Base-by-base conservation (phyloP, 1,140 invertebrate species). In the Drosophila arizonae region DNA sequence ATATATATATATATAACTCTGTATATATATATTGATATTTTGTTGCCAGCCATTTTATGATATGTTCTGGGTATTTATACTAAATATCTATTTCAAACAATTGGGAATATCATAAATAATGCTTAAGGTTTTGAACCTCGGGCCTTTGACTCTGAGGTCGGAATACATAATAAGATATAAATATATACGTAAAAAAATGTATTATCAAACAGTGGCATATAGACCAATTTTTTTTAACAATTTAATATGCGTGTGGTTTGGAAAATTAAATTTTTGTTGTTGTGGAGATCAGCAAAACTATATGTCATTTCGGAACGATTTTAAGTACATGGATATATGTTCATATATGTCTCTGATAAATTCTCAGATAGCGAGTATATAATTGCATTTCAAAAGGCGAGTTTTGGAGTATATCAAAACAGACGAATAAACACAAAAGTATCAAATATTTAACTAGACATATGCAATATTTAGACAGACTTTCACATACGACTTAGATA, bases 331-430 rank as follows among this genome's bases (percentile, higher is more conserved):
- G 28, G 6, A 51, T 57, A 58, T 43, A 67, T 68, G 50, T 36
- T 15, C 28, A 58, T 46, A 72, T 54, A 70, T 70, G 17, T 45
- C 50, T 56, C 15, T 58, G 26, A 72, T 43, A 69, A 30, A 33
- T 45, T 73, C 51, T 17, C 36, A 50, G 43, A 33, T 46, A 63
- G 71, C 66, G 71, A 73, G 71, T 73, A 73, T 73, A 69, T 76
- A 68, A 65, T 68, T 64, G 46, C 54, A 45, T 58, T 63, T 63
- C 50, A 54, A 57, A 63, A 28, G 73, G 76, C 72, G 71, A 87
- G 79, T 73, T 74, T 67, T 30, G 52, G 84, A 86, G 82, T 87
- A 87, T 88, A 87, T 88, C 84, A 87, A 87, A 87, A 87, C 54
- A 58, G 63, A 74, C 71, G 69, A 74, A 36, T 36, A 36, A 36